Percentiles rank a stretch among this genome's conserved stretches.
These are phyloP conservation scores for Rhinatrema bivittatum DNA, from an alignment of 2,797 vertebrate genomes.

Conservation along the genomic window DNA sequence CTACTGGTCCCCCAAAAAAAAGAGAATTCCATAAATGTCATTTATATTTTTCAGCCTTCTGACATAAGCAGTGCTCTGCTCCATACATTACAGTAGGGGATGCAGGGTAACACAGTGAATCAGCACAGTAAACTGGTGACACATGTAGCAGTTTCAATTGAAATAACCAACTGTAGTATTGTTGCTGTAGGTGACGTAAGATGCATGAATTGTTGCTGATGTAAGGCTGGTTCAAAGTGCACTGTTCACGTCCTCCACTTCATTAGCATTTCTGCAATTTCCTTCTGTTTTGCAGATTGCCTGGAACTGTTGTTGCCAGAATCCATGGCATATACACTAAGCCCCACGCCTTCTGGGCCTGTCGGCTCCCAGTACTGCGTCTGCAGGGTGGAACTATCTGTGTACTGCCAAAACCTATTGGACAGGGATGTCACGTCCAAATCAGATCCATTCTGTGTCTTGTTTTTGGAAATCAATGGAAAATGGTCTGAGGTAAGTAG, in stretches of 20 bases:
- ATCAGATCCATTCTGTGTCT: slow-evolving; percentile 95
- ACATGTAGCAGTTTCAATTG: no score
- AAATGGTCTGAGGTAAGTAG: slow-evolving; percentile 87
- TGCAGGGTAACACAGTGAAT: no score
- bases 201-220: no score
- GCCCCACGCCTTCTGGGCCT: slow-evolving; percentile 36
- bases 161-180: not conserved
- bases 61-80: no score
- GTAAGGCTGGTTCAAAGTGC: no score
- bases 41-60: no score
- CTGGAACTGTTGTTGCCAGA: slow-evolving; percentile 37
- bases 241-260: no score
- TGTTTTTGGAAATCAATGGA: slow-evolving; percentile 81
- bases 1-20: no score
- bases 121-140: no score
- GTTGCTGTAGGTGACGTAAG: fast-evolving
- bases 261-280: no score
- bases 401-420: slow-evolving; percentile 81
- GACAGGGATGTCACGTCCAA: slow-evolving; percentile 95
- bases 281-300: slow-evolving; percentile 42
- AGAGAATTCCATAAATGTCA: no score
- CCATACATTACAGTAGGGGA: no score
- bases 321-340: slow-evolving; percentile 78
- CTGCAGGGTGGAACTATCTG: slow-evolving; percentile 85
- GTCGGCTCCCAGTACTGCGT: slow-evolving; percentile 76